Conservation (phyloP, 2,888 invertebrate species). For the Drosophila sordidula region DNA sequence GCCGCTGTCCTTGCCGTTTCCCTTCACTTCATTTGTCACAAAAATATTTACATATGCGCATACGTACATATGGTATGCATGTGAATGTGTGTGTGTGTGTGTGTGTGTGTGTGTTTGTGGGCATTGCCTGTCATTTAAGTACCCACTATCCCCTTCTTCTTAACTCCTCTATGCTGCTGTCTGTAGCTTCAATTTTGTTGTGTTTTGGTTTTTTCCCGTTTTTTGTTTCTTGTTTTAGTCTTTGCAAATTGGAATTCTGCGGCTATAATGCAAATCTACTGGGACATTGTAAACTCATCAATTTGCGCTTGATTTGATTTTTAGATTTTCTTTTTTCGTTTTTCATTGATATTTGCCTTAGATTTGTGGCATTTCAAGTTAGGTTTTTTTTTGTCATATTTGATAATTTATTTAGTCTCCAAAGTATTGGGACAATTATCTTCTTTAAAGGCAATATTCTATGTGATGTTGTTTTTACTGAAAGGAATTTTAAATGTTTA, state of each 20-base stretch:
- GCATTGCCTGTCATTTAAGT: slow-evolving; percentile 32
- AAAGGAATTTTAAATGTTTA: too few relatives aligned
- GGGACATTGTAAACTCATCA: slow-evolving; percentile 47
- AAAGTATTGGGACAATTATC: neutral
- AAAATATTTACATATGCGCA: slow-evolving; percentile 28
- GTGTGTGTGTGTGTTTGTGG: slow-evolving; percentile 20
- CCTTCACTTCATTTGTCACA: slow-evolving; percentile 33
- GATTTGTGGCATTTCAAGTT: neutral
- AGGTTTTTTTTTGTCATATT: neutral
- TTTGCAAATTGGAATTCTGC: slow-evolving; percentile 39
- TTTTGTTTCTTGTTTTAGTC: neutral
- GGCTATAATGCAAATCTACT: slow-evolving; percentile 39
- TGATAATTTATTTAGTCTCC: neutral
- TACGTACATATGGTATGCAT: neutral
- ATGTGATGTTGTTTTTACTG: neutral
- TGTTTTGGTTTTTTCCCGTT: neutral
- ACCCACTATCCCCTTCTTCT: neutral
- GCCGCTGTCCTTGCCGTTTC: slow-evolving; percentile 9
- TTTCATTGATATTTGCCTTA: slow-evolving; percentile 1
- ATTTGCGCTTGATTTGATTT: slow-evolving; percentile 55
- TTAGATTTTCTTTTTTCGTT: slow-evolving; percentile 20
- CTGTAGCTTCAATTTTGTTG: slow-evolving; percentile 1
- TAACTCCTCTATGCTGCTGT: neutral
- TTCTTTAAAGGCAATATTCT: neutral
- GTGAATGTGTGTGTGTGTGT: slow-evolving; percentile 1